phyloP scores from a whole-genome alignment of 2,797 vertebrate genomes.

The Scleropages formosus region DNA sequence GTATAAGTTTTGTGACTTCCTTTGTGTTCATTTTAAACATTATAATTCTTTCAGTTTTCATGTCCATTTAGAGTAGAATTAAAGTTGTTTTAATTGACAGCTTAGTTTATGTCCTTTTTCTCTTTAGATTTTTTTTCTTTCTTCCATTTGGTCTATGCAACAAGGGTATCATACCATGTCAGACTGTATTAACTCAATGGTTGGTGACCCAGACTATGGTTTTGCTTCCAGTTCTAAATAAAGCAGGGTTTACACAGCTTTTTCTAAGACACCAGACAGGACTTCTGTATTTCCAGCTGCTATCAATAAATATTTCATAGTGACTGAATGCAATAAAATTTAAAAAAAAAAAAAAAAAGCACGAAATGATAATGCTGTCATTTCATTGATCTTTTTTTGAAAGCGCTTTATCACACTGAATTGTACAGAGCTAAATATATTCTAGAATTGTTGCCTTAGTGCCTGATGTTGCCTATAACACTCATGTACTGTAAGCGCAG shows the following conservation, averaged over 20 bases:
- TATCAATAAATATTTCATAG: not conserved
- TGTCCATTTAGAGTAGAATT: not conserved
- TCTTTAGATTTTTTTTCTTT: not conserved
- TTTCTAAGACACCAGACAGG: not conserved
- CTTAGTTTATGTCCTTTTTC: not conserved
- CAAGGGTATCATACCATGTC: conserved; percentile 17
- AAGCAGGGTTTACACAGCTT: not conserved
- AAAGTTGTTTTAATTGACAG: not conserved
- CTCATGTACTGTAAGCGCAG: conserved; percentile 12
- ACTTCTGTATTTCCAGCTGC: conserved; percentile 15
- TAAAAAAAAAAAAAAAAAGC: not conserved
- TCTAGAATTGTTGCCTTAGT: conserved; percentile 24
- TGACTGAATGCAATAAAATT: conserved; percentile 8
- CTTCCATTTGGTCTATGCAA: conserved; percentile 24
- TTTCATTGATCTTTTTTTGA: not conserved
- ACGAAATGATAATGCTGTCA: not conserved
- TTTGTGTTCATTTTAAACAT: not conserved
- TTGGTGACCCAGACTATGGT: not conserved
- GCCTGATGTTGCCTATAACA: conserved; percentile 15
- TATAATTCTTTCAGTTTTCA: conserved; percentile 5
- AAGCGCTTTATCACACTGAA: not conserved
- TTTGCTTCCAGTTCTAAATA: not conserved
- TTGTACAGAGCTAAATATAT: not conserved
- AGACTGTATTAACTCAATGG: not conserved
- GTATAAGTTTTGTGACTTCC: not conserved